Base-by-base conservation (phyloP, 1,140 invertebrate species). In the Lepidurus apus region DNA sequence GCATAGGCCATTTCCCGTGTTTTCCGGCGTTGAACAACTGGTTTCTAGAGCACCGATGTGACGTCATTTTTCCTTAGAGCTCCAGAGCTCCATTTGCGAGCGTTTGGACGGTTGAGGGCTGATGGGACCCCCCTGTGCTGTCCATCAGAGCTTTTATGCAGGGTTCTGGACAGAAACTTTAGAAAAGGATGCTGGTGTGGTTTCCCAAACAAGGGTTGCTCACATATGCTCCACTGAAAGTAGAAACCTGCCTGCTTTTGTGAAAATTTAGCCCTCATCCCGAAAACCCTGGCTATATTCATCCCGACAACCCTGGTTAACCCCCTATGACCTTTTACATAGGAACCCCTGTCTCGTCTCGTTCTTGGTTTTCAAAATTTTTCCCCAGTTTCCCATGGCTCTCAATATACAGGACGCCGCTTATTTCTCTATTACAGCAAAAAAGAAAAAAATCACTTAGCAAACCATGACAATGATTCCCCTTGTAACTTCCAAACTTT, bases 241-340 rank as follows among this genome's bases (percentile, higher is more conserved):
- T 21, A 65, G 53, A 65, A 65, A 65, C 53, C 53, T 65, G 13
- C 2, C 53, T 65, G 53, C 53, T 65, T 65, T 65, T 65, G 53
- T 65, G 21, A 65, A 65, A 65, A 65, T 65, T 65, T 65, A 11
- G 53, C 53, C 53, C 53, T 65, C 47, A 26, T 1, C 47, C 1
- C 13, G 47, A 65, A n/a, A n/a, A n/a, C n/a, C n/a, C n/a, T n/a
- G 3, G 11, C 47, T 65, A 65, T 65, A 65, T 65, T 65, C 47
- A 65, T 65, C 47, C 53, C 21, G 53, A 65, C 17, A 65, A 65
- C 53, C 21, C 8, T 65, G 53, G 53, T 65, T 65, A 65, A 65
- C 53, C 53, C 21, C 53, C 53, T 65, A n/a, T 65, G 53, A 65
- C 53, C 53, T 65, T 65, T n/a, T 65, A 65, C 34, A 34, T 34